Percentiles rank a stretch among this genome's conserved stretches.
Evolutionary conservation across 2,113 vertebrate genomes (phyloP).

Genomic region (Ictidomys tridecemlineatus): DNA sequence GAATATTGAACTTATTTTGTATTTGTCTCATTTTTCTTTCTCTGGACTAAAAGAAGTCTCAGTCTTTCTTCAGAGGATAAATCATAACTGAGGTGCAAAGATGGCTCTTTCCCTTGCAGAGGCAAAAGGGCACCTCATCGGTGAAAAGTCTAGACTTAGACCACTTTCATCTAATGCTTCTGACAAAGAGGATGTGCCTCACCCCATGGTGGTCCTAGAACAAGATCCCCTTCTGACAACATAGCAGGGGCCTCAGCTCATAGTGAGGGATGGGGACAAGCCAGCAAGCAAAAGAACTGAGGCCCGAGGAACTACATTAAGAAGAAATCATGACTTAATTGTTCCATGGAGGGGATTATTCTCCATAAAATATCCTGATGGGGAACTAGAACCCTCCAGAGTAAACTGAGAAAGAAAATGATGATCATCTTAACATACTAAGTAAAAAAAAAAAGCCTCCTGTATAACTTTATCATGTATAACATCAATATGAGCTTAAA

Average conservation of each 20-base stretch:
- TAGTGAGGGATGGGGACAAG: not conserved
- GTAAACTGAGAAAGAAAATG: not conserved
- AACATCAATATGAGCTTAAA: not conserved
- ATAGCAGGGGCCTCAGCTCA: not conserved
- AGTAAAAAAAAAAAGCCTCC: not conserved
- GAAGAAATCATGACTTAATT: not conserved
- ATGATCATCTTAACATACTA: not conserved
- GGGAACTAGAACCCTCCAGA: not conserved
- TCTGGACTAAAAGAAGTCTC: not conserved
- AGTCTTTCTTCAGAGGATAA: not conserved
- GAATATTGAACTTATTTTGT: slow-evolving; percentile 22
- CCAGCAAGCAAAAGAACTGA: not conserved
- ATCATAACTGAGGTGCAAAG: not conserved
- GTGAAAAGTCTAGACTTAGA: not conserved
- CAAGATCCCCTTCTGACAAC: not conserved
- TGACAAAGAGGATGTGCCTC: not conserved
- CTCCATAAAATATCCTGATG: not conserved
- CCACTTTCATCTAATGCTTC: not conserved
- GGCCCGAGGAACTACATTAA: not conserved
- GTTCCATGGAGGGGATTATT: not conserved
- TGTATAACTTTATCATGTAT: not conserved
- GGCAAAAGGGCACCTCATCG: not conserved
- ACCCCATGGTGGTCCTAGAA: not conserved
- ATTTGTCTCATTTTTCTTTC: slow-evolving; percentile 58
- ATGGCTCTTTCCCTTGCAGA: not conserved